Base-by-base conservation (phyloP, 2,888 invertebrate species). In the Nomada fucata region DNA sequence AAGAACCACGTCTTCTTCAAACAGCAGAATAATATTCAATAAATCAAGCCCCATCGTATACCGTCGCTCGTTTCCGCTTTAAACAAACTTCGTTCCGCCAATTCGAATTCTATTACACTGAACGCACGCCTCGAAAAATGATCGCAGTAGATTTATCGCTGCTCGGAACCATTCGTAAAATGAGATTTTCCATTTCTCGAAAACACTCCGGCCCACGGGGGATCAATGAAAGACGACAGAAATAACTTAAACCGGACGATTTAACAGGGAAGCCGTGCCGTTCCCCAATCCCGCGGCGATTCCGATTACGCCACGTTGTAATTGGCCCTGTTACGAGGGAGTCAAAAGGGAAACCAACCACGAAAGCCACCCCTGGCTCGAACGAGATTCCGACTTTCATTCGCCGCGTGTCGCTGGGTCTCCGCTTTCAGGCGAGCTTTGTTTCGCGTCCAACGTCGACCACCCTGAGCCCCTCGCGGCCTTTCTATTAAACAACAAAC, bases 401-500 rank as follows among this genome's bases (percentile, higher is more conserved):
- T 75, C 68, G 63, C 81, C 65, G 59, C 53, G 60, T 71, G 59
- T 61, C 64, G 57, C 52, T 36, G 36, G 63, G 26, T 9, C 20
- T 53, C 9, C 53, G 71, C 79, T 79, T 82, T 74, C 63, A 61
- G 69, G 67, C 44, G 70, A 81, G 83, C 69, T 83, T 83, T 73
- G 77, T 77, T 83, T 83, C 73, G 63, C 60, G 18, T 60, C 29
- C 60, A 1, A 47, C 64, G 42, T 47, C 64, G 55, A 36, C 72
- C 72, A 55, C 50, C 61, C 55, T 26, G 44, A 36, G 47, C 65
- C 36, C 53, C 70, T 5, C 29, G 23, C 47, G 57, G 71, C 72
- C 65, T 83, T 86, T 74, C 79, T 73, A 81, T 85, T 85, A 85
- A 83, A 84, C 79, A 79, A 80, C 80, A 78, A 85, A 87, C 83